These are phyloP conservation scores for Heliconius hortense DNA, from an alignment of 2,888 invertebrate genomes.

Conservation along the genomic window DNA sequence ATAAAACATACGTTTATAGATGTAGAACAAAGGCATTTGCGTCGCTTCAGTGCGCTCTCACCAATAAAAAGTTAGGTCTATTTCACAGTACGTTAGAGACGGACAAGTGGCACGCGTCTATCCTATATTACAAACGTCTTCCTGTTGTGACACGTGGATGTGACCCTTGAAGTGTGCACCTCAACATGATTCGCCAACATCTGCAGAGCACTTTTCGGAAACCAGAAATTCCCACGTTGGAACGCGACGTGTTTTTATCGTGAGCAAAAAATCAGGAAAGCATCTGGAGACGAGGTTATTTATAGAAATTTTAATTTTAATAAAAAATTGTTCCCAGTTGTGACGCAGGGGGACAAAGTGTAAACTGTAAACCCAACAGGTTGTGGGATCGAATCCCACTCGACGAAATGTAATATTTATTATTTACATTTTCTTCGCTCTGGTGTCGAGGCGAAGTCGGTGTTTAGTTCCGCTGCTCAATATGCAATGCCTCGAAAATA, in stretches of 20 bases:
- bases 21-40: constrained; percentile 29
- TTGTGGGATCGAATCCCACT: too few relatives aligned
- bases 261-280: constrained; percentile 64
- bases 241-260: constrained; percentile 61
- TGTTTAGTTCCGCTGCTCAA: too few relatives aligned
- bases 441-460: too few relatives aligned
- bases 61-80: constrained; percentile 60
- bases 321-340: constrained; percentile 49
- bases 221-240: constrained; percentile 70
- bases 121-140: constrained; percentile 58
- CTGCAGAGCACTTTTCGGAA: constrained; percentile 59
- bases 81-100: constrained; percentile 66
- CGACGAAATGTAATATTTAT: too few relatives aligned
- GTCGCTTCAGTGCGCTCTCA: constrained; percentile 31
- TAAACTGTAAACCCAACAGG: too few relatives aligned
- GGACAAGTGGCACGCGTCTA: constrained; percentile 72
- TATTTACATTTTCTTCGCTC: too few relatives aligned
- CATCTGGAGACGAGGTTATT: constrained; percentile 73
- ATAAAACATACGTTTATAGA: constrained; percentile 19
- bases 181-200: constrained; percentile 62
- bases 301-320: constrained; percentile 62
- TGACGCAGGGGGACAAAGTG: too few relatives aligned
- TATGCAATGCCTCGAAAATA: too few relatives aligned
- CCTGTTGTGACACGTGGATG: constrained; percentile 73
- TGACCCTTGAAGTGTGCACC: constrained; percentile 43